phyloP scores from a whole-genome alignment of 2,888 invertebrate genomes.

The Anthoptus insignis region DNA sequence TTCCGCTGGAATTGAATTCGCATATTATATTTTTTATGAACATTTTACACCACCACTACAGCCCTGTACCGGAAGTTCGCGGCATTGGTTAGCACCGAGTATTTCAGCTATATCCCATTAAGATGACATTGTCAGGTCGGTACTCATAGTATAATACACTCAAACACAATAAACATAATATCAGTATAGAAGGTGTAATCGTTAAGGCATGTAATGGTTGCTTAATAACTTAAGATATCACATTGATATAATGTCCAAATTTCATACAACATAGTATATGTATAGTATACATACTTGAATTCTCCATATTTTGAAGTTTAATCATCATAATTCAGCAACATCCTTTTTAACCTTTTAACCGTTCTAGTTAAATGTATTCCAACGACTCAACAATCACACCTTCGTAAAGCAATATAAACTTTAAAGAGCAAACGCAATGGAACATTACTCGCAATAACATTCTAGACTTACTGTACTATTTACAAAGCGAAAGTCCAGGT shows the following conservation, averaged over 20 bases:
- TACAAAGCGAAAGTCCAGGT: constrained; percentile 55
- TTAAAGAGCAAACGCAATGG: constrained; percentile 58
- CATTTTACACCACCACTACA: no score
- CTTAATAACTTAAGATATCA: no score
- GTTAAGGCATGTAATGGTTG: background rate
- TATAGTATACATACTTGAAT: no score
- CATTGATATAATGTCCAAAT: no score
- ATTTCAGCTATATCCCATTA: background rate
- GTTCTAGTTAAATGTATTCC: no score
- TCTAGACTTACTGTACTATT: constrained; percentile 47
- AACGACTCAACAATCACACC: background rate
- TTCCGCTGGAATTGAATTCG: no score
- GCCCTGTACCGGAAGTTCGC: no score
- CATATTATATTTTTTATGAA: no score
- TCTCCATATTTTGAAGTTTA: no score
- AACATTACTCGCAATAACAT: constrained; percentile 58
- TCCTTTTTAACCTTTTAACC: no score
- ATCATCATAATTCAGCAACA: no score
- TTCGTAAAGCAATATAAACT: constrained; percentile 21
- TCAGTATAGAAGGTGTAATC: background rate
- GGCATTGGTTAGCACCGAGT: background rate
- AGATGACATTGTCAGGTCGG: background rate
- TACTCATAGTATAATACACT: background rate
- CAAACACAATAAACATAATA: constrained; percentile 13
- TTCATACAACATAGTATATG: no score